phyloP scores from a whole-genome alignment of 2,888 invertebrate species.

The Exocentrus adspersus region DNA sequence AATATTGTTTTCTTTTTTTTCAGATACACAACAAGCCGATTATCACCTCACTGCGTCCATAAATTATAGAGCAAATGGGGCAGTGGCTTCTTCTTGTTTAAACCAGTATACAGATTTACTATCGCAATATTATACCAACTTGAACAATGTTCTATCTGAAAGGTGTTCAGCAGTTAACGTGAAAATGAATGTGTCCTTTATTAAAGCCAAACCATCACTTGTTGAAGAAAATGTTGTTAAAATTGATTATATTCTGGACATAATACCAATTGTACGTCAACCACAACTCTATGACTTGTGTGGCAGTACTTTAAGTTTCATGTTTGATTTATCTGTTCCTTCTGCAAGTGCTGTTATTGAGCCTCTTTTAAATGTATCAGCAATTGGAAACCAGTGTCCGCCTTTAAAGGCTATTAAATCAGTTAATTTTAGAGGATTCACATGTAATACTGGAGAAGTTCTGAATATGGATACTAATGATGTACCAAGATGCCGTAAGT shows the following conservation, averaged over 20 bases:
- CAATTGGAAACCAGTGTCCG: slow-evolving; percentile 93
- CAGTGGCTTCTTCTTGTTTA: slow-evolving; percentile 84
- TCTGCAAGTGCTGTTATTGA: slow-evolving; percentile 91
- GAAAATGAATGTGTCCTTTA: slow-evolving; percentile 92
- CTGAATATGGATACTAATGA: slow-evolving; percentile 92
- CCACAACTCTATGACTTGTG: slow-evolving; percentile 94
- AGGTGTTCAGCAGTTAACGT: slow-evolving; percentile 95
- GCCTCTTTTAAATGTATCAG: slow-evolving; percentile 86
- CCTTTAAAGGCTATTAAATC: slow-evolving; percentile 88
- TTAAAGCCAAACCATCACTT: slow-evolving; percentile 82
- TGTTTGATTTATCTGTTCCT: slow-evolving; percentile 93
- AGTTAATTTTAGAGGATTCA: slow-evolving; percentile 87
- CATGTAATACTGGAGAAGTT: slow-evolving; percentile 93
- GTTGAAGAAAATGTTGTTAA: slow-evolving; percentile 88
- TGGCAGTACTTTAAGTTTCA: slow-evolving; percentile 90
- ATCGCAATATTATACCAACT: slow-evolving; percentile 79
- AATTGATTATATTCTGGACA: slow-evolving; percentile 88
- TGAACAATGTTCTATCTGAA: slow-evolving; percentile 86
- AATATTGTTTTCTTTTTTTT: slow-evolving; percentile 29
- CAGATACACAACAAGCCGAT: slow-evolving; percentile 93
- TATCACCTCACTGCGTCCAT: slow-evolving; percentile 90
- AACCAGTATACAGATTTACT: slow-evolving; percentile 86
- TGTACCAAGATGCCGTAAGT: slow-evolving; percentile 91
- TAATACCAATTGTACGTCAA: slow-evolving; percentile 88
- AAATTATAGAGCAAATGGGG: slow-evolving; percentile 89